These are phyloP conservation scores for Onchidella celtica DNA, from an alignment of 2,888 invertebrate genomes.

Conservation along the genomic window DNA sequence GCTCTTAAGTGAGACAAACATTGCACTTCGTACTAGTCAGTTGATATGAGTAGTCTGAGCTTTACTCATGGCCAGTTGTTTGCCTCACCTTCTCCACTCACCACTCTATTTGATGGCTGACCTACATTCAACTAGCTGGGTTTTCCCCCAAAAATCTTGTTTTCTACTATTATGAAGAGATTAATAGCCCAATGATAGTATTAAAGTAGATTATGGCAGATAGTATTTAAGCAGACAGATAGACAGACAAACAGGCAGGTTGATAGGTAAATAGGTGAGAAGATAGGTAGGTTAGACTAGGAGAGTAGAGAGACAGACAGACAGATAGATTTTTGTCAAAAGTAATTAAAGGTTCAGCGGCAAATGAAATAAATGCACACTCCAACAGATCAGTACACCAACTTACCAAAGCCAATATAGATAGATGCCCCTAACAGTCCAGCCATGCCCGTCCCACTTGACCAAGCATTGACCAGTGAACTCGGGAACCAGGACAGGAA, in stretches of 20 bases:
- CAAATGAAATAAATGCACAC: background rate
- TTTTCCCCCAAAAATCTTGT: no score
- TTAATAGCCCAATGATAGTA: no score
- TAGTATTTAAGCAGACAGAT: background rate
- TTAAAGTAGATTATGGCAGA: no score
- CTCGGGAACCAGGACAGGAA: slow-evolving; percentile 67
- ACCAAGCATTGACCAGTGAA: slow-evolving; percentile 71
- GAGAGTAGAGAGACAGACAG: background rate
- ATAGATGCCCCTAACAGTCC: slow-evolving; percentile 68
- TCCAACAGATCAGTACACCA: background rate
- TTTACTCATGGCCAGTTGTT: no score
- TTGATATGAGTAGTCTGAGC: no score
- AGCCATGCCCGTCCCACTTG: slow-evolving; percentile 74
- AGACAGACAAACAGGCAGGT: background rate
- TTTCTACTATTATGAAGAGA: no score
- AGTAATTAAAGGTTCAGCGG: no score
- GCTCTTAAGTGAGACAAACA: no score
- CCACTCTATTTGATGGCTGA: no score
- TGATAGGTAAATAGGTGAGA: background rate
- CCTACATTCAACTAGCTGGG: no score
- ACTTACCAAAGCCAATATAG: slow-evolving; percentile 61
- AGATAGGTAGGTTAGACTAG: background rate
- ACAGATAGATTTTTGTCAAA: background rate
- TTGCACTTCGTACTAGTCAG: no score
- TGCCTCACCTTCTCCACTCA: no score